Evolutionary conservation across 2,888 invertebrate genomes (phyloP), one percentile per base, ranked within the genome.

Genomic region (Trilocha varians): DNA sequence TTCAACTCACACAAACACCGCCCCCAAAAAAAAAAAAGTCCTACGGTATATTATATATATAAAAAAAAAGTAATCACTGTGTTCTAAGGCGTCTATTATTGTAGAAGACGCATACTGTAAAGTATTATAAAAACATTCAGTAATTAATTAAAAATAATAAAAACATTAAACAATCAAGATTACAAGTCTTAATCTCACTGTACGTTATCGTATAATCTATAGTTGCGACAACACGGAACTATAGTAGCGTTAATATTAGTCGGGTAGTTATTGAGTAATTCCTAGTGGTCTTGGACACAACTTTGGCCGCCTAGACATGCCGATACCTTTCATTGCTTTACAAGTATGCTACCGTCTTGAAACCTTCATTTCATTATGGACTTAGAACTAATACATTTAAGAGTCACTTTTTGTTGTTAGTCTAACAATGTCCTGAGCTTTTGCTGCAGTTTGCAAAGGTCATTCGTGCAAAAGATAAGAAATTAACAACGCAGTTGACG

Each of bases 221-320:
- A 39, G 17, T 17, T 41, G 40, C 37, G 51, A 57, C 41, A 62
- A 67, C 64, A 61, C 66, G 68, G 70, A 69, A 68, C 62, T 62
- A 49, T 48, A 49, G 3, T 25, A 25, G 9, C 32, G 42, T 38
- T 34, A 32, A 51, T 55, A 55, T 57, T 64, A 61, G 53, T 62
- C 60, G 61, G 60, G 57, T 49, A 62, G 53, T 62, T 61, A 62
- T 61, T 57, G 50, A 62, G 49, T 59, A 65, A 69, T 62, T 61
- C 58, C 57, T 54, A 52, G 53, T 58, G 57, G 46, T 55, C 54
- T 57, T 55, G 54, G 55, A 50, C 55, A 55, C 47, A 42, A 53
- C 37, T 52, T 46, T 52, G 62, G 55, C 56, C 57, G 60, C 59
- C 53, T 58, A 52, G 52, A 47, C 55, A 49, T 40, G 33, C 36